phyloP scores from a whole-genome alignment of 2,888 invertebrate species.

The Bugulina stolonifera region DNA sequence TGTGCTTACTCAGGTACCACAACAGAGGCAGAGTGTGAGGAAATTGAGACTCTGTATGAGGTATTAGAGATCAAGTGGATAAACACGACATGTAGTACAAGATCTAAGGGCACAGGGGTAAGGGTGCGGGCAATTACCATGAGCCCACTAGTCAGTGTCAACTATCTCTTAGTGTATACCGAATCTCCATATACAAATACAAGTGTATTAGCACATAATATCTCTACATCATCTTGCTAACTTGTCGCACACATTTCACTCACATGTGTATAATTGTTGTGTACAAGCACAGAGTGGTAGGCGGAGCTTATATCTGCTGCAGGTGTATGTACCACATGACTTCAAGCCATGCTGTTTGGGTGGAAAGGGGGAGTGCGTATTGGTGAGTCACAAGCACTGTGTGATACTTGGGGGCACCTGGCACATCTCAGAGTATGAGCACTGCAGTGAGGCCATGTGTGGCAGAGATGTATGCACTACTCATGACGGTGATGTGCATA shows the following conservation, averaged over 20 bases:
- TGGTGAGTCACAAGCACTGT: slow-evolving; percentile 39
- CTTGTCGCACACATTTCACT: neutral
- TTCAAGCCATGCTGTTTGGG: slow-evolving; percentile 40
- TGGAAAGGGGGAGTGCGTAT: slow-evolving; percentile 34
- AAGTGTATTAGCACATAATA: too few relatives aligned
- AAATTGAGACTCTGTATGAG: slow-evolving; percentile 28
- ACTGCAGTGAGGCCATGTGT: slow-evolving; percentile 38
- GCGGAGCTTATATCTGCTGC: too few relatives aligned
- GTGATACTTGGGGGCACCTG: slow-evolving; percentile 35
- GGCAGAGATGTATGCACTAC: neutral
- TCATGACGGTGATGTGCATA: neutral
- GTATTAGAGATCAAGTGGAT: neutral
- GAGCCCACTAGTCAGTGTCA: too few relatives aligned
- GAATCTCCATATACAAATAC: too few relatives aligned
- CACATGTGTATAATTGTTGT: neutral
- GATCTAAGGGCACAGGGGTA: neutral
- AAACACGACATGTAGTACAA: neutral
- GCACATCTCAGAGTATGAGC: slow-evolving; percentile 32
- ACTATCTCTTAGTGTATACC: too few relatives aligned
- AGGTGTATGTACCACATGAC: slow-evolving; percentile 33
- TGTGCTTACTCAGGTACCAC: slow-evolving; percentile 35
- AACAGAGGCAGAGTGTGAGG: slow-evolving; percentile 37
- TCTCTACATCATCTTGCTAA: too few relatives aligned
- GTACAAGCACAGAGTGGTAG: neutral
- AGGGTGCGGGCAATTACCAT: too few relatives aligned